A percentile compares a stretch with the other conserved stretches of the same genome.
phyloP scores from a whole-genome alignment of 2,797 vertebrate genomes.

The Dendrocincla fuliginosa region DNA sequence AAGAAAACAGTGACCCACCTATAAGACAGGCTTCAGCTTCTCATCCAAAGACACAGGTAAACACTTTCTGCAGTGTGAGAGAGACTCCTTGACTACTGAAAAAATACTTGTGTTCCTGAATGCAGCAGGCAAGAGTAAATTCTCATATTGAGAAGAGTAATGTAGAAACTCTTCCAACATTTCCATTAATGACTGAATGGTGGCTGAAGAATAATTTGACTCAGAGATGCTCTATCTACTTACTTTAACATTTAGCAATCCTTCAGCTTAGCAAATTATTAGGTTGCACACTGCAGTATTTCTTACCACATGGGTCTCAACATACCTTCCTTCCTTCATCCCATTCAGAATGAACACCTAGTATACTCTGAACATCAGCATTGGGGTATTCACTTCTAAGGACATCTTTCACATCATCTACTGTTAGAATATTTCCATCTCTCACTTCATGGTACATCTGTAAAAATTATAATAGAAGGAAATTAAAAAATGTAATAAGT shows the following conservation, averaged over 20 bases:
- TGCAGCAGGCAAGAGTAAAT: background rate
- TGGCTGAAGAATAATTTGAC: background rate
- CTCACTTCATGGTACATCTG: conserved; percentile 88
- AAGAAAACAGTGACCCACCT: background rate
- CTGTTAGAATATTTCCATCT: conserved; percentile 77
- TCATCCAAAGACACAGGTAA: background rate
- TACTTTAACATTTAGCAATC: background rate
- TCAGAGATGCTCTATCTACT: background rate
- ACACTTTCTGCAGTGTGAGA: background rate
- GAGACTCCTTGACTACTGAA: background rate
- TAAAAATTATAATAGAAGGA: conserved; percentile 40
- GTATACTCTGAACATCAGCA: conserved; percentile 81
- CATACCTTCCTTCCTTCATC: conserved; percentile 87
- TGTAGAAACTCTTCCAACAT: background rate
- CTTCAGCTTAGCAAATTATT: background rate
- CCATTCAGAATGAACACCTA: conserved; percentile 83
- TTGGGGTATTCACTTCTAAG: conserved; percentile 86
- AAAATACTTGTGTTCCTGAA: background rate
- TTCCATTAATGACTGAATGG: background rate
- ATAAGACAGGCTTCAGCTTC: background rate
- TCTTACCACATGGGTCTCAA: background rate
- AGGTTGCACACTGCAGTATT: background rate
- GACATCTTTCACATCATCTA: conserved; percentile 79
- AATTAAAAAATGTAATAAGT: fast-evolving
- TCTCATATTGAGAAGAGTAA: background rate